Base-by-base conservation (phyloP, 2,113 vertebrate genomes). In the Eclectus roratus region DNA sequence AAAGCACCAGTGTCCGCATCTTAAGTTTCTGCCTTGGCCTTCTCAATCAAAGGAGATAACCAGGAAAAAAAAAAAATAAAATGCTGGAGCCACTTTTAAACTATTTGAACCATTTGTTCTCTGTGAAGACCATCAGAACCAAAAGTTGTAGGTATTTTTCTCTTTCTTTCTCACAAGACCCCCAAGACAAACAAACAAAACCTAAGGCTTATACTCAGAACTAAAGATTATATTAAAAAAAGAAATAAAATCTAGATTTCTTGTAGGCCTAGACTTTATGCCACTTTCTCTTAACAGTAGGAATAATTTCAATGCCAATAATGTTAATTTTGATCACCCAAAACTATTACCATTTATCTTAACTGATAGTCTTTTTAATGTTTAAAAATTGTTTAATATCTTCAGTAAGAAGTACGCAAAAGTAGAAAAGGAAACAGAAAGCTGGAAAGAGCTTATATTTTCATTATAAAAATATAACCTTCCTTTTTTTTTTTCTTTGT, bases 381-480 rank as follows among this genome's bases (percentile, higher is more conserved):
- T 66, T 55, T 63, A 47, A 81, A 43, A 72, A 35, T 12, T 53
- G 8, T 79, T 94, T 56, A 25, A 52, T 64, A 9, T 82, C 60
- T 81, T 89, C 39, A n/a, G 13, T 56, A 43, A 94, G 21, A 52
- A 25, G 37, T 7, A 69, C 14, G 50, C n/a, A 58, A 24, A 71
- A 81, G 41, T 44, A 80, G 63, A 90, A 85, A 92, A 94, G 21
- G 37, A 85, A 80, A 94, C 41, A 87, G 46, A 91, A 94, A 94
- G 58, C 60, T 95, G 60, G 43, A 92, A 83, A 56, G 61, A 81
- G 17, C 56, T 87, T 85, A 69, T 14, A 77, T 19, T 90, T 94
- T 80, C 61, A 68, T 83, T 81, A 82, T 70, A 85, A 94, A 93
- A 94, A 85, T 53, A 85, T n/a, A 53, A 19, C 14, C 19, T 37